A percentile compares a stretch with the other conserved stretches of the same genome.
These are phyloP conservation scores for Uropetala carovei DNA, from an alignment of 2,888 invertebrate genomes.

Conservation along the genomic window DNA sequence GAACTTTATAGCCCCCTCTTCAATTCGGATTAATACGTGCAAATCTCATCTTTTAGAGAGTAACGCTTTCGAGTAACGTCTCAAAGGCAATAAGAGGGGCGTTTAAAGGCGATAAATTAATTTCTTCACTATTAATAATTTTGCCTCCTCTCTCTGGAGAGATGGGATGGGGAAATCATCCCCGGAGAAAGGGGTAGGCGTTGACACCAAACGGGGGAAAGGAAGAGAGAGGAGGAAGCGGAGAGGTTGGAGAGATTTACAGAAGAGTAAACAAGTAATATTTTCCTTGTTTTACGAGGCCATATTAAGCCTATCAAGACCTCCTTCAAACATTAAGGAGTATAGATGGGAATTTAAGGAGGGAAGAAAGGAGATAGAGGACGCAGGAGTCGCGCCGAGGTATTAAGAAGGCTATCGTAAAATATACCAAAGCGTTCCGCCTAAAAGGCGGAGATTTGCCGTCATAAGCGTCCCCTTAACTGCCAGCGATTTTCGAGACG, in stretches of 20 bases:
- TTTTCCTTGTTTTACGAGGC: not conserved
- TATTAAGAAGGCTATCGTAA: not conserved
- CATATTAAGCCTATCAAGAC: not conserved
- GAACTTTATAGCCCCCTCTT: too few relatives aligned
- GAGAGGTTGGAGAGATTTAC: not conserved
- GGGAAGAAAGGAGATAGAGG: not conserved
- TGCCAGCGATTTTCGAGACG: not conserved
- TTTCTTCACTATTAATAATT: too few relatives aligned
- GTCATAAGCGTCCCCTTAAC: not conserved
- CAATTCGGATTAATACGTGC: too few relatives aligned
- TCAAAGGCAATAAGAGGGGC: too few relatives aligned
- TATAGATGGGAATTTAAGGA: not conserved
- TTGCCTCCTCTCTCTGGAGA: too few relatives aligned
- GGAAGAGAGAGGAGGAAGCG: not conserved
- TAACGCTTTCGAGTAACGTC: too few relatives aligned
- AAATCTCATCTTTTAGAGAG: too few relatives aligned
- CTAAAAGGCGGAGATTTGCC: not conserved
- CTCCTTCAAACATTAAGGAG: constrained; percentile 14
- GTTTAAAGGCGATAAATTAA: too few relatives aligned
- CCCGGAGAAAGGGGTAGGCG: too few relatives aligned
- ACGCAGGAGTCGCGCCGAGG: not conserved
- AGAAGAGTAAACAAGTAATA: not conserved
- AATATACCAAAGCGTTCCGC: not conserved
- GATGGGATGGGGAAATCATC: too few relatives aligned
- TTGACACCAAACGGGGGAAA: too few relatives aligned